Percentiles rank a stretch among this genome's conserved stretches.
Conservation (phyloP, 2,888 invertebrate genomes). For the Chamaedrilus cognettii region DNA sequence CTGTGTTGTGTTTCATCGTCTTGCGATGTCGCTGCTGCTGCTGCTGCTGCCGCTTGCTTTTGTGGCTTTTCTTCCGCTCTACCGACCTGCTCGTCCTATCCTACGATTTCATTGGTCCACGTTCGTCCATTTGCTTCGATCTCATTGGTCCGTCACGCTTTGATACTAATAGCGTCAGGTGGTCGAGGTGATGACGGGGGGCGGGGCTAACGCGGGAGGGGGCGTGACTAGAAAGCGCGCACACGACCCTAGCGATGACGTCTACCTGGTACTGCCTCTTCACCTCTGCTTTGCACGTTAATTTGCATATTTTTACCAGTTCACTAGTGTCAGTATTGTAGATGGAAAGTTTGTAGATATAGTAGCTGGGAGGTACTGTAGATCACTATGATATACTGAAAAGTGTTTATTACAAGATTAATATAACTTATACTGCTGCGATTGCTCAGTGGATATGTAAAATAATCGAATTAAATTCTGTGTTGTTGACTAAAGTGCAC, state of each 20-base stretch:
- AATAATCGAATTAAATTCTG: too few species aligned
- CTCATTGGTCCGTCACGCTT: background rate
- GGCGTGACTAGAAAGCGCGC: background rate
- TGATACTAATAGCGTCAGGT: slow-evolving; percentile 5
- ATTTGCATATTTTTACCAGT: too few species aligned
- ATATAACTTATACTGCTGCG: too few species aligned
- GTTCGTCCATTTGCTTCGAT: background rate
- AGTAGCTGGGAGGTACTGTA: too few species aligned
- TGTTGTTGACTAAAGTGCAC: too few species aligned
- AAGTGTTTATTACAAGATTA: too few species aligned
- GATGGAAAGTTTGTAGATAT: too few species aligned
- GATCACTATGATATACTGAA: too few species aligned
- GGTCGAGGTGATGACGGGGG: slow-evolving; percentile 3
- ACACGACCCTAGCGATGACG: slow-evolving; percentile 3
- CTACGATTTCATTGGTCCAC: background rate
- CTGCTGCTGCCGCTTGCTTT: background rate
- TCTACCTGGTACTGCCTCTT: slow-evolving; percentile 4
- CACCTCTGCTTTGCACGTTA: background rate
- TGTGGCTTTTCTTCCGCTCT: background rate
- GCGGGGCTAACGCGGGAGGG: background rate
- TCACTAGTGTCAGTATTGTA: too few species aligned
- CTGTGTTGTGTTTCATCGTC: background rate
- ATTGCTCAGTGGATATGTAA: too few species aligned
- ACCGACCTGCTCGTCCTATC: background rate
- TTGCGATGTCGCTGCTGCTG: background rate